A percentile compares a stretch with the other conserved stretches of the same genome.
These are phyloP conservation scores for Blastobasis adustella DNA, from an alignment of 2,888 invertebrate genomes.

Conservation along the genomic window DNA sequence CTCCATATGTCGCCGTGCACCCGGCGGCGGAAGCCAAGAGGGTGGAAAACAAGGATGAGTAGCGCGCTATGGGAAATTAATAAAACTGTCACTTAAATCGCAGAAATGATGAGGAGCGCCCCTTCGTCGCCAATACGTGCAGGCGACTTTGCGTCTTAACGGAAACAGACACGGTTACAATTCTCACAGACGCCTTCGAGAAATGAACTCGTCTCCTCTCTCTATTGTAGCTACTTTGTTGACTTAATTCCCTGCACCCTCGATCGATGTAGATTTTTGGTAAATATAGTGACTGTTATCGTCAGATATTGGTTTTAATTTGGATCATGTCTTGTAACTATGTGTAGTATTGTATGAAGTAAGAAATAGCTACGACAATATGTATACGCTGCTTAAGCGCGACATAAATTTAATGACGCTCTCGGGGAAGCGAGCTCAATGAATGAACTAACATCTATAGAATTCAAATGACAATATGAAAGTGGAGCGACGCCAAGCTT, in stretches of 20 bases:
- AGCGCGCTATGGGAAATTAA: slow-evolving; percentile 77
- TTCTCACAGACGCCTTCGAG: slow-evolving; percentile 20
- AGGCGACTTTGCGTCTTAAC: slow-evolving; percentile 41
- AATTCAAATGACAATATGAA: slow-evolving; percentile 64
- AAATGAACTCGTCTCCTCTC: slow-evolving; percentile 34
- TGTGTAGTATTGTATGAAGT: too few relatives aligned
- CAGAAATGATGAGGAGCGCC: slow-evolving; percentile 59
- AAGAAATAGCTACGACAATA: slow-evolving; percentile 15
- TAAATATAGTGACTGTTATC: slow-evolving; percentile 32
- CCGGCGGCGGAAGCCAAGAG: slow-evolving; percentile 57
- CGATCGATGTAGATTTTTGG: slow-evolving; percentile 45
- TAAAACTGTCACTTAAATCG: slow-evolving; percentile 84
- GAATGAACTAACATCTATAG: slow-evolving; percentile 66
- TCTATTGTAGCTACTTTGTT: slow-evolving; percentile 61
- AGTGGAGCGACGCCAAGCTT: slow-evolving; percentile 63
- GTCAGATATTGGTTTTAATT: too few relatives aligned
- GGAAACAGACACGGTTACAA: slow-evolving; percentile 26
- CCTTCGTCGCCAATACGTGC: slow-evolving; percentile 34
- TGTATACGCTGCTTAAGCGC: slow-evolving; percentile 22
- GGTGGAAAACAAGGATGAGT: slow-evolving; percentile 65
- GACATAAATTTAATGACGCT: slow-evolving; percentile 53
- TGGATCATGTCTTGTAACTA: too few relatives aligned
- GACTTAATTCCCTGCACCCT: slow-evolving; percentile 59
- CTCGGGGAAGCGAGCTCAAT: slow-evolving; percentile 28
- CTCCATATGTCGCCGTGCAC: slow-evolving; percentile 58